Percentiles rank a stretch among this genome's conserved stretches.
Evolutionary conservation across 2,797 vertebrate species (phyloP).

Genomic region (Enteromius afrohamiltoni): DNA sequence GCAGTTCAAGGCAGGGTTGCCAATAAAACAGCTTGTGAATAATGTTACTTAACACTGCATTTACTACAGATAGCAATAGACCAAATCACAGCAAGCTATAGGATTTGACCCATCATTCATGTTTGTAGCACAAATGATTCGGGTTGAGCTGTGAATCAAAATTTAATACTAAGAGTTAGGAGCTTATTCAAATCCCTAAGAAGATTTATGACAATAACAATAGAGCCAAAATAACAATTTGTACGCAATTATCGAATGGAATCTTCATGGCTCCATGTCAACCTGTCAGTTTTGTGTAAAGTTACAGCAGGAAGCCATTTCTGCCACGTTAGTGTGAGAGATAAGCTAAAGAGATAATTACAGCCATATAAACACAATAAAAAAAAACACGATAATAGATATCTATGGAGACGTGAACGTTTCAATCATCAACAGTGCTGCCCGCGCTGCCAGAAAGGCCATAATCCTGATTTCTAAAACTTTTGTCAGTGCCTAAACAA

Average conservation of each 20-base stretch:
- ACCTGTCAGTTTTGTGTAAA: slow-evolving; percentile 22
- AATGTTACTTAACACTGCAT: not conserved
- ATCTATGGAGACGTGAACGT: slow-evolving; percentile 16
- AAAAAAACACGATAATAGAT: slow-evolving; percentile 25
- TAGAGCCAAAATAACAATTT: slow-evolving; percentile 16
- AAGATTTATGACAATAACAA: not conserved
- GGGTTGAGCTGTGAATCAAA: not conserved
- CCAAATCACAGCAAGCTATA: not conserved
- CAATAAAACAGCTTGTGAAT: not conserved
- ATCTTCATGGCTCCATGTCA: slow-evolving; percentile 6
- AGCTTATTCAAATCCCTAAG: slow-evolving; percentile 8
- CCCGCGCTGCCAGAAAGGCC: not conserved
- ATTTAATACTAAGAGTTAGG: not conserved
- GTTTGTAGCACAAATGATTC: not conserved
- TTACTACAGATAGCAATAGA: not conserved
- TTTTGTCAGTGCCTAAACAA: slow-evolving; percentile 9
- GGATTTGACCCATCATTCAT: not conserved
- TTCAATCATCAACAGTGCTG: slow-evolving; percentile 15
- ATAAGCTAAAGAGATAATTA: slow-evolving; percentile 35
- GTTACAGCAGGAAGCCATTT: slow-evolving; percentile 1
- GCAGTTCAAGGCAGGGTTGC: not conserved
- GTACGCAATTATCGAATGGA: not conserved
- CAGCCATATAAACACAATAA: slow-evolving; percentile 33
- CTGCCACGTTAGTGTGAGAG: not conserved
- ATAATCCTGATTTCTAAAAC: not conserved